These are phyloP conservation scores for Elysia chlorotica DNA, from an alignment of 1,140 invertebrate genomes.

Conservation along the genomic window DNA sequence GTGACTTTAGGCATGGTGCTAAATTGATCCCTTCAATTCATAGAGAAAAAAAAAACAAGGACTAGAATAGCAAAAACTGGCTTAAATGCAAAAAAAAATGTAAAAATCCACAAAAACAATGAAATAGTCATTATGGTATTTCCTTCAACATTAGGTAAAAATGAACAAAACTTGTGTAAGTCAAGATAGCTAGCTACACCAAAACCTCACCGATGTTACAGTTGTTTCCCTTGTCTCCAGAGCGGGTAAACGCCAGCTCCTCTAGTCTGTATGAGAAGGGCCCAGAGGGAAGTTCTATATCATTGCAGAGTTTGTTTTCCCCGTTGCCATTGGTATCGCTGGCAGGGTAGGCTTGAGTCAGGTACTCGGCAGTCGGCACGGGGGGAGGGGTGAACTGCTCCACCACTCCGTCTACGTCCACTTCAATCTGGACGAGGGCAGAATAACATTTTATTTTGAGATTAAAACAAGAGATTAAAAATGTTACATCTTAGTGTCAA, in stretches of 20 bases:
- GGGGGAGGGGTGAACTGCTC: constrained; percentile 34
- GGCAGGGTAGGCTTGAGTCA: constrained; percentile 18
- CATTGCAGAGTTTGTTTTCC: background rate
- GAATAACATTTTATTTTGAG: background rate
- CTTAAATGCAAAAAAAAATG: too few species aligned
- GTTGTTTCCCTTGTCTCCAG: constrained; percentile 67
- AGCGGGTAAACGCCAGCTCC: constrained; percentile 64
- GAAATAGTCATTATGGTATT: too few species aligned
- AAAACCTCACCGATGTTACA: constrained; percentile 65
- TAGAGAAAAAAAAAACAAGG: too few species aligned
- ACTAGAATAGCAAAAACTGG: too few species aligned
- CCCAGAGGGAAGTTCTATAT: constrained; percentile 34
- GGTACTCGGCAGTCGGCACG: constrained; percentile 38
- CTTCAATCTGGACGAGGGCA: constrained; percentile 36
- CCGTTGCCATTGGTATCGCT: constrained; percentile 15
- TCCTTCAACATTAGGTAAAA: too few species aligned
- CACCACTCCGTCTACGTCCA: constrained; percentile 46
- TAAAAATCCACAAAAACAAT: too few species aligned
- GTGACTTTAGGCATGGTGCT: too few species aligned
- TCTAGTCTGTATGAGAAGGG: constrained; percentile 58
- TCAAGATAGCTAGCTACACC: too few species aligned
- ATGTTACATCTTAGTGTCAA: background rate
- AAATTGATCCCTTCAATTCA: too few species aligned
- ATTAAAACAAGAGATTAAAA: background rate
- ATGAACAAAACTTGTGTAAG: too few species aligned